Evolutionary conservation across 2,888 invertebrate genomes (phyloP), one percentile per base, ranked within the genome.

Genomic region (Bimastos eiseni): DNA sequence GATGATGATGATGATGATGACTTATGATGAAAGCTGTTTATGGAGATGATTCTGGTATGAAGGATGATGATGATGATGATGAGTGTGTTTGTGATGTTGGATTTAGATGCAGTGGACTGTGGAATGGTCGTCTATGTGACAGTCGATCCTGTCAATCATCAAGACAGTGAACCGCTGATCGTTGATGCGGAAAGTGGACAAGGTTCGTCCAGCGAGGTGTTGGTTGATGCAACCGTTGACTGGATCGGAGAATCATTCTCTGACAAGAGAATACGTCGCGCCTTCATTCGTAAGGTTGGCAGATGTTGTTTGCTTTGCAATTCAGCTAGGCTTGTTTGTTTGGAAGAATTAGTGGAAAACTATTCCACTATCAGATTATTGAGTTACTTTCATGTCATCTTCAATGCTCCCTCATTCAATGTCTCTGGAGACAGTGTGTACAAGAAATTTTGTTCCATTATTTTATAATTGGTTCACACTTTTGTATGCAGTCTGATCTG

Each of bases 81-180:
- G 55, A 30, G 55, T 30, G 55, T 55, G 55, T 55, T 5, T 55
- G 55, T 55, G 55, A 30, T 55, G 55, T 55, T 55, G 30, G 55
- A 55, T 55, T 24, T 30, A 55, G 55, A 55, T 55, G 55, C 84
- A 84, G 33, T 84, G 36, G 55, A 84, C 84, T 34, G 36, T 84
- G 84, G 84, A 36, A 84, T 84, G 36, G 84, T 84, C 19, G 34
- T 84, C 34, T 84, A 84, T 34, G 84, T 84, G 84, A 36, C 84
- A 13, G 34, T 36, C 34, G 84, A 84, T 84, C 84, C 34, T 33
- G 34, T 84, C 36, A 36, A 21, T n/a, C 21, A 36, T 84, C 84
- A 34, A 8, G 84, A 84, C 15, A 34, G 34, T 34, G 34, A 84
- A 17, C 84, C 34, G 19, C 84, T 84, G 84, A 34, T 84, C 19